A percentile compares a stretch with the other conserved stretches of the same genome.
Evolutionary conservation across 2,113 vertebrate genomes (phyloP).

Genomic region (Tauraco erythrolophus): DNA sequence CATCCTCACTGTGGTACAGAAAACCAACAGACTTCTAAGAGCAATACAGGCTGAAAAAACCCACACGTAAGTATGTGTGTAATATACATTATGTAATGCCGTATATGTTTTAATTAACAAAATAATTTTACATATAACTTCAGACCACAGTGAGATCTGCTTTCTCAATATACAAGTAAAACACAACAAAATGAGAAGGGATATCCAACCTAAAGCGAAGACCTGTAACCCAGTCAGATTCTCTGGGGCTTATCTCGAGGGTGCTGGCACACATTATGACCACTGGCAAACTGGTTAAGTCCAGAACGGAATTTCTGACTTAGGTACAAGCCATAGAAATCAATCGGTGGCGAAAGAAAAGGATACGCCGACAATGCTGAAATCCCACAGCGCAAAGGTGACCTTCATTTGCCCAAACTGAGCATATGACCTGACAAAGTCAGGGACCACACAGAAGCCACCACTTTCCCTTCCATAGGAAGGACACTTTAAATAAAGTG

Average conservation of each 20-base stretch:
- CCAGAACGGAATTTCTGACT: background rate
- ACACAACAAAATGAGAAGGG: background rate
- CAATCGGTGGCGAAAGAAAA: background rate
- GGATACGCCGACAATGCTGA: background rate
- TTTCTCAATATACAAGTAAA: background rate
- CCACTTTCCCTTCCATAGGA: background rate
- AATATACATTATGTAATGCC: background rate
- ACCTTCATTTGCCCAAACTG: background rate
- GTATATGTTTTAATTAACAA: background rate
- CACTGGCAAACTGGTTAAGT: background rate
- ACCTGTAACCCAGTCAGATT: background rate
- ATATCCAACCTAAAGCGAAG: background rate
- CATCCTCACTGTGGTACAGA: background rate
- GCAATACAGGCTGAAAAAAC: background rate
- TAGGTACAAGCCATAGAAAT: background rate
- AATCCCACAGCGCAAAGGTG: background rate
- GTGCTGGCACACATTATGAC: background rate
- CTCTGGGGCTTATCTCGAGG: background rate
- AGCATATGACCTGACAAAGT: background rate
- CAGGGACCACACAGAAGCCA: background rate
- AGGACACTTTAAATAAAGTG: background rate
- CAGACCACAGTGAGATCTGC: background rate
- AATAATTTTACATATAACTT: background rate
- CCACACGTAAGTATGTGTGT: background rate
- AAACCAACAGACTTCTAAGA: background rate